phyloP scores from a whole-genome alignment of 2,888 invertebrate species.

The Macrostomum cliftonense region DNA sequence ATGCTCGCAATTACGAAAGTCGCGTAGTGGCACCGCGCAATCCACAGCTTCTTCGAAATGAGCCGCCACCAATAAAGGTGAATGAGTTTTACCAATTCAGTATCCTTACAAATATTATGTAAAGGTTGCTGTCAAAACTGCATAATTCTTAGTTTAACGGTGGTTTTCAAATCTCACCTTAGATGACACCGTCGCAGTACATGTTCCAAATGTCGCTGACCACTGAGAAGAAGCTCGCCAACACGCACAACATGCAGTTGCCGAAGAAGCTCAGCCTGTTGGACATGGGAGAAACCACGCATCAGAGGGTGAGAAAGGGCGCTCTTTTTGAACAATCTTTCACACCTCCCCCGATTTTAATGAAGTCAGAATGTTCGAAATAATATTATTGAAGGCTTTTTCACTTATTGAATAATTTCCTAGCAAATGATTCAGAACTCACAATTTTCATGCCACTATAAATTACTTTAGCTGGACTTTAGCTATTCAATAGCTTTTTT shows the following conservation, averaged over 20 bases:
- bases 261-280: constrained; percentile 32
- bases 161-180: constrained; percentile 4
- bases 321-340: constrained; percentile 5
- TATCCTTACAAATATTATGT: no score
- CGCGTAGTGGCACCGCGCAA: constrained; percentile 35
- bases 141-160: no score
- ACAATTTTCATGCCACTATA: background rate
- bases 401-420: constrained; percentile 8
- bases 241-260: constrained; percentile 33
- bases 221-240: constrained; percentile 34
- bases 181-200: constrained; percentile 35
- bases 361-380: no score
- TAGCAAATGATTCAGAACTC: no score
- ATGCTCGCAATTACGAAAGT: constrained; percentile 24
- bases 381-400: no score
- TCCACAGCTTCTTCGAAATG: constrained; percentile 29
- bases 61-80: constrained; percentile 25
- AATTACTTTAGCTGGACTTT: no score
- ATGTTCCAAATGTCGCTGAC: constrained; percentile 35
- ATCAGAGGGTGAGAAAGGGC: constrained; percentile 30
- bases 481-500: background rate
- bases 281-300: constrained; percentile 36
- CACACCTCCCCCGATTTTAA: no score
- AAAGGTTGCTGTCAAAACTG: no score
- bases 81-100: background rate